Conservation (phyloP, 2,797 vertebrate species). For the Intellagama lesueurii region DNA sequence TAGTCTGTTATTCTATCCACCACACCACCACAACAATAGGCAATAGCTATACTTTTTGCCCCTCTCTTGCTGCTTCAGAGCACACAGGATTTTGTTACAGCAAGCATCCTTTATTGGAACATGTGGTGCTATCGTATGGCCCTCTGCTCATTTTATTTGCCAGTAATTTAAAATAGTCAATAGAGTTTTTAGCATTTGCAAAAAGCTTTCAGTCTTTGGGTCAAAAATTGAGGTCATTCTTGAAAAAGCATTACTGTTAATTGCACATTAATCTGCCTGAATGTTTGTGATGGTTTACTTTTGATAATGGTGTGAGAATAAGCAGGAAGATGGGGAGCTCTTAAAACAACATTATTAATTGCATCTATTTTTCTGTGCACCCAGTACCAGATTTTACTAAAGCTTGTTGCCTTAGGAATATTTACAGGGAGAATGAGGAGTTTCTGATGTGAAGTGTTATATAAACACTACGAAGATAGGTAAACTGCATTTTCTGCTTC, state of each 20-base stretch:
- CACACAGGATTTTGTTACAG: neutral
- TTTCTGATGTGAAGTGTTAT: neutral
- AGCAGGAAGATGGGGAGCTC: slow-evolving; percentile 3
- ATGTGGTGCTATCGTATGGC: neutral
- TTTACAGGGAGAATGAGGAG: neutral
- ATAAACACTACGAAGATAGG: neutral
- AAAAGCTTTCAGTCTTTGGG: neutral
- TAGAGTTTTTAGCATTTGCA: neutral
- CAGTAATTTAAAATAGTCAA: neutral
- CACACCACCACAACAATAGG: no score
- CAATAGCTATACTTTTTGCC: neutral
- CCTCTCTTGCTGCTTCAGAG: slow-evolving; percentile 25
- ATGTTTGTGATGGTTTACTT: neutral
- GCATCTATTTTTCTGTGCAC: neutral
- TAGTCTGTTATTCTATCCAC: no score
- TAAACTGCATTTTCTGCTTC: neutral
- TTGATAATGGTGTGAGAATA: slow-evolving; percentile 46
- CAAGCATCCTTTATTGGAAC: no score
- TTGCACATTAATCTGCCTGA: slow-evolving; percentile 37
- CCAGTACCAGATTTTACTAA: neutral
- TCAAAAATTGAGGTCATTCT: slow-evolving; percentile 10
- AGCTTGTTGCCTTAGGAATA: neutral
- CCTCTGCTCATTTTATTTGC: neutral
- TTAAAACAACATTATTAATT: slow-evolving; percentile 54
- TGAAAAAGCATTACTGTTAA: neutral